These are phyloP conservation scores for Gymnothorax reevesii DNA, from an alignment of 2,797 vertebrate genomes.

Conservation along the genomic window DNA sequence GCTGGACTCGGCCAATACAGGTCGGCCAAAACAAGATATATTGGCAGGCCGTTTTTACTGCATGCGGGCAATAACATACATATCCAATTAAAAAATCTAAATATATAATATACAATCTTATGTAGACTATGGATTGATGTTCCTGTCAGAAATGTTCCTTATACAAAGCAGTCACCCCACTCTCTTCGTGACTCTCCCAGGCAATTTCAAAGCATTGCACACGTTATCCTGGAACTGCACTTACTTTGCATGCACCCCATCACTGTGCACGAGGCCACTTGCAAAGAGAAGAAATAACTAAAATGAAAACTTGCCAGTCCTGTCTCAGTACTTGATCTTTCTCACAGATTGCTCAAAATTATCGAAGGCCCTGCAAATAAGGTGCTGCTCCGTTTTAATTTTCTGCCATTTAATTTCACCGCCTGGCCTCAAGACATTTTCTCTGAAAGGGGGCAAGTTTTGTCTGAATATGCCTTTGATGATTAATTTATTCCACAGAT, in stretches of 20 bases:
- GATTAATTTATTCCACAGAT: neutral
- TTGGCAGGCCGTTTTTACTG: no score
- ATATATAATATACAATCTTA: no score
- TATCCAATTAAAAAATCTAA: no score
- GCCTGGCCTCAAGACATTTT: neutral
- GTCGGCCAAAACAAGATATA: no score
- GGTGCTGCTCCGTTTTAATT: neutral
- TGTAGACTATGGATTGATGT: no score
- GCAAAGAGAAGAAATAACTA: neutral
- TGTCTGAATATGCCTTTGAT: neutral
- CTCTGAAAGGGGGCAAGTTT: constrained; percentile 4
- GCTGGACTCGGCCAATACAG: no score
- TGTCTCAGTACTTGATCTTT: neutral
- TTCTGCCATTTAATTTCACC: constrained; percentile 11
- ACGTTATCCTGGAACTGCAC: neutral
- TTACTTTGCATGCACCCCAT: neutral
- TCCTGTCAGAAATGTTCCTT: neutral
- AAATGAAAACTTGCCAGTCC: neutral
- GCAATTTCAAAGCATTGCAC: neutral
- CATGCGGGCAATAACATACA: no score
- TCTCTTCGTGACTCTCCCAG: no score
- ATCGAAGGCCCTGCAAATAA: neutral
- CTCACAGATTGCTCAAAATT: neutral
- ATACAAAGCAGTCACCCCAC: neutral
- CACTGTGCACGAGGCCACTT: neutral